Evolutionary conservation across 2,888 invertebrate genomes (phyloP), one percentile per base, ranked within the genome.

Genomic region (Harpagoxenus sublaevis): DNA sequence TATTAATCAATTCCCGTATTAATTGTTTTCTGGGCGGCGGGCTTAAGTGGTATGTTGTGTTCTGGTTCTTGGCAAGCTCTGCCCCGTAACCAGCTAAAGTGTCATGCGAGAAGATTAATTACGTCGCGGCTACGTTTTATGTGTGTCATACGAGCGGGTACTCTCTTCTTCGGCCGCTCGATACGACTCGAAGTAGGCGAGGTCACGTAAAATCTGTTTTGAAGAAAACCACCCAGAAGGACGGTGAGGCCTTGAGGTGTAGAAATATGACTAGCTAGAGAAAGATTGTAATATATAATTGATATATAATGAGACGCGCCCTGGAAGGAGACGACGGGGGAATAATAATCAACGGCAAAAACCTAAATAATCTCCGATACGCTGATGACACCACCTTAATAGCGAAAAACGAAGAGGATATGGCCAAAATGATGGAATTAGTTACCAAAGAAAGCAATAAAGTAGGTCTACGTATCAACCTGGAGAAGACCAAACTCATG

Each of bases 1-100:
- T 94, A 94, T 94, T 94, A 94, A 94, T 94, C 94, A 93, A 94
- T 94, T 94, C 92, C 79, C 90, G 89, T 92, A 93, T 94, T 94
- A 94, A 94, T 94, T 94, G 94, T 93, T 94, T 94, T 92, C 89
- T 82, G 73, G 87, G 89, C 88, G 87, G 88, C 86, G 73, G 68
- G 88, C 91, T 91, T 94, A 94, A 94, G 94, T 94, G 94, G 92
- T 91, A 93, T 94, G 93, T 92, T 93, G 93, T 94, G 94, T 94
- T 92, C 92, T 73, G 86, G 86, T 91, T 91, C 86, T 92, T 88
- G 91, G 90, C 90, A 87, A 92, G 87, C 91, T 89, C 86, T 89
- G 89, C 89, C 82, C 88, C 82, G 86, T 87, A 90, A 92, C 90
- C 92, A 89, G 90, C 90, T 88, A 87, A 90, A 89, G 87, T 92